phyloP scores from a whole-genome alignment of 2,113 vertebrate species.

The Brachirus orientalis region DNA sequence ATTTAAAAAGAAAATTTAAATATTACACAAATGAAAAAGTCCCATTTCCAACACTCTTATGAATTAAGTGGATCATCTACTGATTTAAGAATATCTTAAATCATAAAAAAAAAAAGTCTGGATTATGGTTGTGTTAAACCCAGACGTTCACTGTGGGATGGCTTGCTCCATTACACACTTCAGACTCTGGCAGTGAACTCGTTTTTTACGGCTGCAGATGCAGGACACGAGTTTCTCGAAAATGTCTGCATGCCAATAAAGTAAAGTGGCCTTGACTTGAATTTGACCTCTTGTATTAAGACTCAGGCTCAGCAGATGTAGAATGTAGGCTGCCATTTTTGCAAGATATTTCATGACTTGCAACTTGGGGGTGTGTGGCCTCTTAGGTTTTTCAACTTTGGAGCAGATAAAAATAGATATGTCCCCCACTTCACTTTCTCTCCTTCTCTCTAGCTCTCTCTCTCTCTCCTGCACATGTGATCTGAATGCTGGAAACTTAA shows the following conservation, averaged over 20 bases:
- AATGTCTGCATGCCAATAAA: conserved; percentile 60
- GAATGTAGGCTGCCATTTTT: conserved; percentile 15
- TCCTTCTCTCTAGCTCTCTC: background rate
- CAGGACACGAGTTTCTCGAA: conserved; percentile 45
- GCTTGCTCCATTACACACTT: conserved; percentile 53
- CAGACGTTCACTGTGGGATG: conserved; percentile 49
- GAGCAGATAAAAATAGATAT: conserved; percentile 30
- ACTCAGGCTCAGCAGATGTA: conserved; percentile 45
- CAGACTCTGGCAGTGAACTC: conserved; percentile 43
- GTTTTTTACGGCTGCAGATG: conserved; percentile 43
- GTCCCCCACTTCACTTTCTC: conserved; percentile 4
- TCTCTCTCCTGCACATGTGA: background rate
- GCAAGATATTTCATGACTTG: conserved; percentile 40
- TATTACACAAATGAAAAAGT: too few species aligned
- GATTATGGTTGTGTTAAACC: conserved; percentile 50
- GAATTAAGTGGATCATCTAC: background rate
- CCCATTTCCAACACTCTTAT: background rate
- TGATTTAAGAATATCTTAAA: conserved; percentile 13
- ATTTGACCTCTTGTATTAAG: conserved; percentile 62
- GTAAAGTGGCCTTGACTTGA: conserved; percentile 66
- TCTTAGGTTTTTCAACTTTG: conserved; percentile 16
- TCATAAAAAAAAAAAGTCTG: conserved; percentile 18
- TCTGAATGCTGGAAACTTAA: conserved; percentile 24
- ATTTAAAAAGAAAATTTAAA: too few species aligned
- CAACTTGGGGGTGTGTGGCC: conserved; percentile 16